Base-by-base conservation (phyloP, 2,797 vertebrate species). In the Thaleichthys pacificus region DNA sequence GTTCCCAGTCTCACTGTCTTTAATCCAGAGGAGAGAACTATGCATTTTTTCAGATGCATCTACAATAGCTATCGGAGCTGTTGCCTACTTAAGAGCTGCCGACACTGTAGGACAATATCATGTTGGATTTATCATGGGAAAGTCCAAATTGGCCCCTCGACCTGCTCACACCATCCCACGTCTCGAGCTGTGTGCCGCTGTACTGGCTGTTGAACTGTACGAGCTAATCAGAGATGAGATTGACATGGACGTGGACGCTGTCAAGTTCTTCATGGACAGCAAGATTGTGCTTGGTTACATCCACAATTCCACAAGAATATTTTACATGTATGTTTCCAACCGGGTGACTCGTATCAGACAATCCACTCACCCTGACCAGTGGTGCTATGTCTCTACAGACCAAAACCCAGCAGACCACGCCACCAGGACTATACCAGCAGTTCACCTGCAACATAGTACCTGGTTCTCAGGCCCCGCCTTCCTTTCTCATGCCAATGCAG, bases 181-280 rank as follows among this genome's bases (percentile, higher is more conserved):
- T 49, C 68, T 63, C 2, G 60, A 80, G 38, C 60, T 35, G 1
- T 67, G 65, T 67, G 68, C 38, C 0, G 38, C 57, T 5, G 38
- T 62, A 9, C 32, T 71, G 4, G 60, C 69, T 6, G 61, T 71
- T 0, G 69, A 73, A 21, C 17, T 60, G 19, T 49, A 62, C 1
- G 54, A 60, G 4, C 5, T 38, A 4, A 30, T 72, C 7, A 3
- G 11, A 1, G 54, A 72, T n/a, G 51, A 66, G 24, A 17, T 58
- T 0, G 54, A 66, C 15, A 1, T 72, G 8, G 6, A 60, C 22
- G 21, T 66, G 7, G 26, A 72, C n/a, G 2, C 11, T 14, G 21
- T 56, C 2, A 66, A 42, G 54, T 72, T 65, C 61, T 72, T 38
- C 51, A 64, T 19, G 8, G 67, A 75, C 67, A 69, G 64, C 71